phyloP scores from a whole-genome alignment of 1,140 invertebrate species.

The Eumeta japonica region DNA sequence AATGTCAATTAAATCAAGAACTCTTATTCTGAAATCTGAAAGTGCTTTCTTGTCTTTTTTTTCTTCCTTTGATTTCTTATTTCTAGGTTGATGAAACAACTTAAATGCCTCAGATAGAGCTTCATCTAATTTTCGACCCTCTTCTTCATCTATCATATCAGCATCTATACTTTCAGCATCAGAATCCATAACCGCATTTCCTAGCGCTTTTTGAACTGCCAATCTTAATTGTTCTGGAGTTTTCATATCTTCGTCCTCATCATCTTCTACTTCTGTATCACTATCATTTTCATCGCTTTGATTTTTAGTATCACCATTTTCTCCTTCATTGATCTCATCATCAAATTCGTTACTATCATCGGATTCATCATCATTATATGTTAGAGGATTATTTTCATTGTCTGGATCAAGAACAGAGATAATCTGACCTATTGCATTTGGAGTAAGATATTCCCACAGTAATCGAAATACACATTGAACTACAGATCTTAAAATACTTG shows the following conservation, averaged over 20 bases:
- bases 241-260: slow-evolving; percentile 63
- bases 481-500: slow-evolving; percentile 66
- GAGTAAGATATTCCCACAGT: slow-evolving; percentile 68
- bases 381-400: slow-evolving; percentile 62
- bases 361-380: slow-evolving; percentile 31
- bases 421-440: slow-evolving; percentile 69
- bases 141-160: slow-evolving; percentile 73
- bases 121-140: slow-evolving; percentile 70
- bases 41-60: slow-evolving; percentile 64
- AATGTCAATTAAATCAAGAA: slow-evolving; percentile 69
- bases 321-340: slow-evolving; percentile 36
- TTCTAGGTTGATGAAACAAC: slow-evolving; percentile 62
- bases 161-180: slow-evolving; percentile 73
- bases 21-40: slow-evolving; percentile 69
- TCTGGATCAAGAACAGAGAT: slow-evolving; percentile 70
- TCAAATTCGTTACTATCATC: slow-evolving; percentile 25
- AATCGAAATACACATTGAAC: slow-evolving; percentile 72
- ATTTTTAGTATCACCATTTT: slow-evolving; percentile 33
- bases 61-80: slow-evolving; percentile 63
- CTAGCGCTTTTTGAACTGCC: slow-evolving; percentile 65
- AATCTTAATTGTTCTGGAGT: slow-evolving; percentile 65
- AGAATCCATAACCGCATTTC: slow-evolving; percentile 54
- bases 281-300: slow-evolving; percentile 32
- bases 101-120: slow-evolving; percentile 71
- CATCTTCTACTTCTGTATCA: slow-evolving; percentile 43